Evolutionary conservation across 2,888 invertebrate species (phyloP), one percentile per base, ranked within the genome.

Genomic region (Sepiola atlantica): DNA sequence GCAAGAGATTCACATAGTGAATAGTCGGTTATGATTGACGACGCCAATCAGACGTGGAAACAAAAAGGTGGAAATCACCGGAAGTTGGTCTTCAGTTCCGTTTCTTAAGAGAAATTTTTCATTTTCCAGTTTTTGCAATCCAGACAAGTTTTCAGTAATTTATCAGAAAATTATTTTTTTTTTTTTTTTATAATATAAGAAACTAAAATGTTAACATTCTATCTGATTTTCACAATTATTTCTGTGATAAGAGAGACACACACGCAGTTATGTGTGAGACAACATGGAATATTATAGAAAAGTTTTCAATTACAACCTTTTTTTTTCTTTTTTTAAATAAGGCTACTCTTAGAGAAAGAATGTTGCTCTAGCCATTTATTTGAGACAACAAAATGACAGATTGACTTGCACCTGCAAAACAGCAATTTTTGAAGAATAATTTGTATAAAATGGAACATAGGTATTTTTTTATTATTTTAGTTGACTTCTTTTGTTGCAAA

Each of bases 51-150:
- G n/a, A 32, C 32, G 45, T 45, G n/a, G 20, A 77, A 77, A 77
- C 77, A 77, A 77, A 77, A 77, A 77, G n/a, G 20, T 77, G 77
- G n/a, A n/a, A n/a, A 77, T 77, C 77, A 77, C 77, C 77, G 77
- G 77, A 77, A 77, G 77, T 77, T 77, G 77, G 77, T 77, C 77
- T 77, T 77, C 77, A 77, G 77, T 77, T 77, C 77, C 77, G 77
- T n/a, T 77, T 77, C 16, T n/a, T 16, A 77, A 77, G 16, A 77
- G 77, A n/a, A 77, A 6, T 77, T 77, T 77, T 77, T 77, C 32
- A 61, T 32, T 77, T 77, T 77, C 77, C 77, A 77, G 8, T 4
- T 77, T 77, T 77, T n/a, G 77, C 77, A 77, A 77, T 77, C 77
- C 77, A 77, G 77, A 77, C n/a, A 77, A n/a, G 77, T 77, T 32